These are phyloP conservation scores for Macrosoma leucophasiata DNA, from an alignment of 2,888 invertebrate genomes.

Conservation along the genomic window DNA sequence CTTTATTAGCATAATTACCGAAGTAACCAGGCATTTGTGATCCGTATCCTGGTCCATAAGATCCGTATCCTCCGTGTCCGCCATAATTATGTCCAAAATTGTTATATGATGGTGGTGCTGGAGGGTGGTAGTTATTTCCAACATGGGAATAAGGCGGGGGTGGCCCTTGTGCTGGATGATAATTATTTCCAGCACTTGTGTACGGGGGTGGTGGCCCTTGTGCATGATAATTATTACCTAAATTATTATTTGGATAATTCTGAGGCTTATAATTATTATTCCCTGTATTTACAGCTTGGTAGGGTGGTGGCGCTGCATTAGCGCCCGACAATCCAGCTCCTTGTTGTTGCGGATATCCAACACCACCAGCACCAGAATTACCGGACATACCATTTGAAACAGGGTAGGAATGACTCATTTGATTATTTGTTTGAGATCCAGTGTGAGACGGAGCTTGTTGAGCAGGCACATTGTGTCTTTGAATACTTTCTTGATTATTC, in stretches of 20 bases:
- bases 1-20: constrained; percentile 49
- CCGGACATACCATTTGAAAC: constrained; percentile 55
- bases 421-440: constrained; percentile 17
- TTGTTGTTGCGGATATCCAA: constrained; percentile 29
- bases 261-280: constrained; percentile 45
- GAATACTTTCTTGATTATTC: constrained; percentile 49
- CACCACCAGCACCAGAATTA: constrained; percentile 32
- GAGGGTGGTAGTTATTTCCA: too few relatives aligned
- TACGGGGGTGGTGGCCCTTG: constrained; percentile 56
- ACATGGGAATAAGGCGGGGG: constrained; percentile 21
- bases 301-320: constrained; percentile 43
- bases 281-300: constrained; percentile 35
- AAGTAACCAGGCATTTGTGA: constrained; percentile 61
- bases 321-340: constrained; percentile 35
- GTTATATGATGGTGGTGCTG: constrained; percentile 51
- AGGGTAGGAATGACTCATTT: constrained; percentile 49
- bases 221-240: constrained; percentile 40
- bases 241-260: constrained; percentile 40
- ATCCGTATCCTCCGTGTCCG: constrained; percentile 39
- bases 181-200: constrained; percentile 39
- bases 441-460: constrained; percentile 32
- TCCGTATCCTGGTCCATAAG: constrained; percentile 38
- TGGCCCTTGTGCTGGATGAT: constrained; percentile 30
- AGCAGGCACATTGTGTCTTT: constrained; percentile 43
- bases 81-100: constrained; percentile 33